Percentiles rank a stretch among this genome's conserved stretches.
Conservation (phyloP, 2,113 vertebrate genomes). For the Cisticola juncidis region DNA sequence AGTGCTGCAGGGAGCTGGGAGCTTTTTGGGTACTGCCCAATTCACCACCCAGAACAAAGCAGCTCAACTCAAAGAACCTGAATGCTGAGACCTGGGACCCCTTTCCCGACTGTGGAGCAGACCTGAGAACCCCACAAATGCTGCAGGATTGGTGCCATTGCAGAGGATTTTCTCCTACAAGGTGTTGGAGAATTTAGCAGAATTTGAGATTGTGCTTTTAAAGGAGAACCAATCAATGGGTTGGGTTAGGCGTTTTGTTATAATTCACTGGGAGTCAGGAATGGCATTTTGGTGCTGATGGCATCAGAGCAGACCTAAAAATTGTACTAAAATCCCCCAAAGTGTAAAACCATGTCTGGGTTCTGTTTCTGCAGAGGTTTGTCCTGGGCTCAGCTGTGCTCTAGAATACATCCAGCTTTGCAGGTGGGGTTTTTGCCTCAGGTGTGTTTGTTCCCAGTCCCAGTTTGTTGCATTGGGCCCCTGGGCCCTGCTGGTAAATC, state of each 20-base stretch:
- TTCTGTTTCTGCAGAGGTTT: background rate
- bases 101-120: background rate
- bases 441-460: background rate
- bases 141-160: background rate
- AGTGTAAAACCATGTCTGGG: background rate
- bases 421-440: background rate
- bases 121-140: background rate
- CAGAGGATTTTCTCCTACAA: background rate
- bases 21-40: background rate
- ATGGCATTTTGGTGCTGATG: background rate
- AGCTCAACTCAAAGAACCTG: rapidly evolving
- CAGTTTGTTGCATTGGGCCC: rapidly evolving
- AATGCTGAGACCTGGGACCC: background rate
- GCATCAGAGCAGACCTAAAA: background rate
- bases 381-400: background rate
- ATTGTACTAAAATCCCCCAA: rapidly evolving
- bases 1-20: background rate
- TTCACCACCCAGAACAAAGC: background rate
- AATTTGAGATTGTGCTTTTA: background rate
- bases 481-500: background rate
- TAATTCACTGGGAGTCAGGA: background rate
- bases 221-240: background rate
- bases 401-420: background rate
- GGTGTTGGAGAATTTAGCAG: background rate
- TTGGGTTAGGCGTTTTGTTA: background rate